A percentile compares a stretch with the other conserved stretches of the same genome.
These are phyloP conservation scores for Rhingia campestris DNA, from an alignment of 2,888 invertebrate genomes.

Conservation along the genomic window DNA sequence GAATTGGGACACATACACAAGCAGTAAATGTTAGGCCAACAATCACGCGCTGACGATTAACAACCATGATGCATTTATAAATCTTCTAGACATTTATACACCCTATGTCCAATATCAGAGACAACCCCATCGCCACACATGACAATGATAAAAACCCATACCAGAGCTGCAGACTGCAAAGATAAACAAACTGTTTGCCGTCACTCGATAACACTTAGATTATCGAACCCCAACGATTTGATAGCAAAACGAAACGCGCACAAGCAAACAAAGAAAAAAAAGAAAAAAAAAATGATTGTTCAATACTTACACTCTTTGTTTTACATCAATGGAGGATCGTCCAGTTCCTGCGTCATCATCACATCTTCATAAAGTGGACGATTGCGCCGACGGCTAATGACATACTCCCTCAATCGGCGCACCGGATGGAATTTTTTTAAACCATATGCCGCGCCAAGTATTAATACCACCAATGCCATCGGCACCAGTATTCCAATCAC, in stretches of 20 bases:
- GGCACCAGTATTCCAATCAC: conserved; percentile 76
- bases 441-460: conserved; percentile 74
- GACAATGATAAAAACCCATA: background rate
- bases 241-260: conserved; percentile 5
- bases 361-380: conserved; percentile 77
- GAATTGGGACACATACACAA: too few species aligned
- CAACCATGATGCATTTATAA: too few species aligned
- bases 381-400: conserved; percentile 75
- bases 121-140: background rate
- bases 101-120: too few species aligned
- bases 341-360: conserved; percentile 77
- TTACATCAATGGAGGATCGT: conserved; percentile 77
- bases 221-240: background rate
- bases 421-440: conserved; percentile 75
- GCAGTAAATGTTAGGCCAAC: too few species aligned
- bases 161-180: background rate
- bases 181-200: background rate
- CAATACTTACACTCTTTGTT: conserved; percentile 37
- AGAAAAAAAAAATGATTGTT: background rate
- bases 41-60: too few species aligned
- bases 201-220: conserved; percentile 13
- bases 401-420: conserved; percentile 74
- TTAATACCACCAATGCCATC: conserved; percentile 75
- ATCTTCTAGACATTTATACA: too few species aligned
- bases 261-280: background rate